Evolutionary conservation across 2,113 vertebrate genomes (phyloP).

Genomic region (Tragelaphus scriptus): DNA sequence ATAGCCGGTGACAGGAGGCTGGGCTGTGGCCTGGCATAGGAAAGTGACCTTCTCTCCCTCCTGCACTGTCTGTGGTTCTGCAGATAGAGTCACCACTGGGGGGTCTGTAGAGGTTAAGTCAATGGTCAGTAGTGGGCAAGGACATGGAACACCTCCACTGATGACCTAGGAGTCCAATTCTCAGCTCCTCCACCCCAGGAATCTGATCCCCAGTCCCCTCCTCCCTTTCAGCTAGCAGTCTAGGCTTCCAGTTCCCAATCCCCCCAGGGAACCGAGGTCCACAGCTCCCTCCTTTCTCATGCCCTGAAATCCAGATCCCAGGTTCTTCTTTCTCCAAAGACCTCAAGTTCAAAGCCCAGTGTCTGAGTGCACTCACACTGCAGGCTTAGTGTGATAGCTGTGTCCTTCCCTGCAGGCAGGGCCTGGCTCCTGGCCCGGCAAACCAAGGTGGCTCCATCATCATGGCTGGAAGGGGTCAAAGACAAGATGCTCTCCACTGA

Average conservation of each 20-base stretch:
- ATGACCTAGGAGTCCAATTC: background rate
- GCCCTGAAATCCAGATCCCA: background rate
- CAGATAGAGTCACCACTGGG: constrained; percentile 89
- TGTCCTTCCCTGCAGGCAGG: constrained; percentile 86
- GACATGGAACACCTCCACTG: background rate
- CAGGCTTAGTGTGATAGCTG: constrained; percentile 87
- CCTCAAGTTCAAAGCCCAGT: background rate
- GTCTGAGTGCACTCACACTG: constrained; percentile 84
- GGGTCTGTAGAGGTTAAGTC: constrained; percentile 80
- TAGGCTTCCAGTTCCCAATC: background rate
- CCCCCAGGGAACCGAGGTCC: background rate
- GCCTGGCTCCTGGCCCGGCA: constrained; percentile 89
- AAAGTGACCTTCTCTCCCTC: constrained; percentile 91
- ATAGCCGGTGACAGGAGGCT: constrained; percentile 91
- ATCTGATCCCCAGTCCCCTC: background rate
- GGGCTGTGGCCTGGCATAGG: constrained; percentile 89
- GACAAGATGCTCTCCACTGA: constrained; percentile 86
- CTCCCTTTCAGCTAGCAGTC: background rate
- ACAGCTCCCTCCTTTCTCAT: background rate
- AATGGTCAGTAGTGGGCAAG: background rate
- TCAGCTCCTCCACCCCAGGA: background rate
- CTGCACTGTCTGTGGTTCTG: constrained; percentile 88
- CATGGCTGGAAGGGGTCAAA: constrained; percentile 85
- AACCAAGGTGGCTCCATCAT: constrained; percentile 87
- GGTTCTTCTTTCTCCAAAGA: background rate